Base-by-base conservation (phyloP, 2,113 vertebrate genomes). In the Mionectes macconnelli region DNA sequence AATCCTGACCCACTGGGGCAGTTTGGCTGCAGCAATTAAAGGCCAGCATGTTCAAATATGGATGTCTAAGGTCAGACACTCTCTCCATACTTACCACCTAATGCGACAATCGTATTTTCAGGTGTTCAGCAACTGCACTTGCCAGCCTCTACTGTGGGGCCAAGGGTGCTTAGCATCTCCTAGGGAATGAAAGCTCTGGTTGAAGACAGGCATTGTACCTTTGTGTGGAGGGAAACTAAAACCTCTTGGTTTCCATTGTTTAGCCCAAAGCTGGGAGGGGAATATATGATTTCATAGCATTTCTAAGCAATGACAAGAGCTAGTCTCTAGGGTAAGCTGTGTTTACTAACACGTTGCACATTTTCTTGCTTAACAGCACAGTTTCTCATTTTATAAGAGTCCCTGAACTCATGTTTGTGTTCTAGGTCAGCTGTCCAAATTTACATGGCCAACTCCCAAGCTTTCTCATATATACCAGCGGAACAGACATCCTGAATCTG, bases 231-330 rank as follows among this genome's bases (percentile, higher is more conserved):
- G 37, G 78, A 84, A 92, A 72, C 17, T 49, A 78, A 92, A 94
- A n/a, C 5, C 56, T 28, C 22, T 50, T 39, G 23, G 15, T 91
- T 94, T 88, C 40, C 68, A 84, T 39, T 39, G 28, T 75, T 44
- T 70, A 80, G 53, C 59, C 30, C 9, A 35, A 47, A 37, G 42
- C 73, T 92, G 92, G 93, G 94, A 96, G 91, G 56, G 76, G 92
- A 94, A 60, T 53, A 8, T 75, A 89, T 96, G 94, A 94, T 90
- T 90, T 96, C 93, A 96, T 49, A 96, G 83, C 95, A 97, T 95
- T 93, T 68, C 92, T 96, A 64, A 92, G 68, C 52, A 81, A 78
- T 96, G 93, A 96, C 88, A 94, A 86, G 83, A 78, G 52, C 76
- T 84, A 39, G 82, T 96, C 93, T 95, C 94, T 82, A 64, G 90